These are phyloP conservation scores for Psittacula cyanocephala DNA, from an alignment of 2,113 vertebrate genomes.

Conservation along the genomic window DNA sequence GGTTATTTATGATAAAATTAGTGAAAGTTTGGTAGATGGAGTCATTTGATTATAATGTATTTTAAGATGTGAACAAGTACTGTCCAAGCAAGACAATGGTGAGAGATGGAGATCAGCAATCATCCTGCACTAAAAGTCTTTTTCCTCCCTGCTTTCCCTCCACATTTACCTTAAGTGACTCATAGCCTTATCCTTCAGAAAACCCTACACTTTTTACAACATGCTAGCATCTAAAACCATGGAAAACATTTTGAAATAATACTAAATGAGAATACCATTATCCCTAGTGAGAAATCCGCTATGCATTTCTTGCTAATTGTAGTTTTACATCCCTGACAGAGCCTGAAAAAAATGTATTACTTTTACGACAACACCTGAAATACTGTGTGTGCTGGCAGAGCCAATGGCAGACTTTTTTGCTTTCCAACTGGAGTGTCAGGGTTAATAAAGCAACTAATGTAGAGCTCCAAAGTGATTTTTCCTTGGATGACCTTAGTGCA, in stretches of 20 bases:
- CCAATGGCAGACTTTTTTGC: background rate
- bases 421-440: background rate
- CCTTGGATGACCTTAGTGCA: background rate
- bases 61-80: background rate
- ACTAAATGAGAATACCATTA: background rate
- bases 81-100: background rate
- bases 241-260: background rate
- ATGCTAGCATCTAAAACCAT: background rate
- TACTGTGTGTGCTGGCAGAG: background rate
- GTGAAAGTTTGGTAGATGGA: background rate
- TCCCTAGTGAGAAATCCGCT: background rate
- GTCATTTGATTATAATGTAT: background rate
- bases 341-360: background rate
- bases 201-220: background rate
- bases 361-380: background rate
- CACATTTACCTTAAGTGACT: background rate
- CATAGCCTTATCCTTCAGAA: background rate
- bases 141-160: background rate
- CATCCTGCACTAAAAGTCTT: background rate
- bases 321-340: background rate
- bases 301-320: background rate
- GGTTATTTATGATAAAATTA: background rate
- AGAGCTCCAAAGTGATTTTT: background rate
- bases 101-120: background rate
- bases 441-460: background rate